A percentile compares a stretch with the other conserved stretches of the same genome.
Conservation (phyloP, 2,888 invertebrate species). For the Tenthredo amoena region DNA sequence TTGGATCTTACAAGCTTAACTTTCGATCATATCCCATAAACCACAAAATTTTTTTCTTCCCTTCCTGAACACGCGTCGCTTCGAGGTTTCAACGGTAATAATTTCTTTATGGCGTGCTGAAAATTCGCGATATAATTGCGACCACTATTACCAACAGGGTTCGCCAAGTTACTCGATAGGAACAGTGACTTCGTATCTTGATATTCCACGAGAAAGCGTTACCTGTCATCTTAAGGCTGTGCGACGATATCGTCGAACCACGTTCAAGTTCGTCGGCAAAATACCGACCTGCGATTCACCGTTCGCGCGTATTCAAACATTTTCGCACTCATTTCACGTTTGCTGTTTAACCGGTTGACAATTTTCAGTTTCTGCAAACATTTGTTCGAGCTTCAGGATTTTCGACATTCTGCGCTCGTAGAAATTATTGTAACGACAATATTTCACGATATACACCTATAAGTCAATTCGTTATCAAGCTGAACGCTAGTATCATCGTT, state of each 20-base stretch:
- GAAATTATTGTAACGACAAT: too few species aligned
- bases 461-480: not conserved
- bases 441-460: too few species aligned
- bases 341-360: not conserved
- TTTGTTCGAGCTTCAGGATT: not conserved
- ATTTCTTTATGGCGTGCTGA: not conserved
- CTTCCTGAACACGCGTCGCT: not conserved
- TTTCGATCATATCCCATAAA: not conserved
- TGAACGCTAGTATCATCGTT: not conserved
- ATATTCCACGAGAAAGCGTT: slow-evolving; percentile 26
- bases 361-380: not conserved
- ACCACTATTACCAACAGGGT: slow-evolving; percentile 21
- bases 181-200: slow-evolving; percentile 8
- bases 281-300: slow-evolving; percentile 10
- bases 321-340: not conserved
- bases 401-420: not conserved
- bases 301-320: not conserved
- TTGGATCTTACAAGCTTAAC: not conserved
- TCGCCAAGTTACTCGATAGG: not conserved
- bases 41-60: not conserved
- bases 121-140: not conserved
- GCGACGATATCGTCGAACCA: not conserved
- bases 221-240: not conserved
- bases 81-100: not conserved
- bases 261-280: slow-evolving; percentile 18